Base-by-base conservation (phyloP, 2,113 vertebrate genomes). In the Chaetodon trifascialis region DNA sequence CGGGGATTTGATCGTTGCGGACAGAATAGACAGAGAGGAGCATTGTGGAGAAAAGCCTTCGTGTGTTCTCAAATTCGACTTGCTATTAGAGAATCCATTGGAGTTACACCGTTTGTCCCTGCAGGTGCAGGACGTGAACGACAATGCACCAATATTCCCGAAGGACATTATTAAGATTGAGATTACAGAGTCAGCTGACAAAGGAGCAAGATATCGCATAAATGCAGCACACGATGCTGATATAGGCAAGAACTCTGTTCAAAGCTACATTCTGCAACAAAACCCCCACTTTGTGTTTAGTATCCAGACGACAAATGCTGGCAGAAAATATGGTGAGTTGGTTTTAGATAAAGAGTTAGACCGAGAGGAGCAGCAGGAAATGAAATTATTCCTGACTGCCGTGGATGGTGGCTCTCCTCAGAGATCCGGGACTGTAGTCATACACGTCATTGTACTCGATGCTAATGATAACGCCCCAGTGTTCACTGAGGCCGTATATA, bases 71-170 rank as follows among this genome's bases (percentile, higher is more conserved):
- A 93, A 92, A 54, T 30, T 30, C 30, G 88, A 93, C 82, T 96
- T 19, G 80, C 30, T 96, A 62, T 40, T 92, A 42, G 94, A 96
- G 55, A 93, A 93, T n/a, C 91, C 93, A 21, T 85, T 94, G 42
- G 95, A 96, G 80, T 86, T 96, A 2, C 88, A 94, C 40, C 86
- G 85, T 0, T 96, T 4, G 30, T 30, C 30, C 30, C 30, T 30
- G 30, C 94, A 94, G 65, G 89, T 96, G n/a, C 83, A 88, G 11
- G 95, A 96, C 82, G 82, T 96, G 58, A 96, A 96, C 76, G 95
- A 96, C 63, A 96, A 96, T 14, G 8, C 77, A 30, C 30, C 30
- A 3, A 30, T 30, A 30, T 30, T 30, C 0, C 92, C 91, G 0
- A 52, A 67, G 4, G 67, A 85, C 0, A 0, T 56, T 17, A 84